These are phyloP conservation scores for Toxotes jaculatrix DNA, from an alignment of 2,113 vertebrate genomes.

Conservation along the genomic window DNA sequence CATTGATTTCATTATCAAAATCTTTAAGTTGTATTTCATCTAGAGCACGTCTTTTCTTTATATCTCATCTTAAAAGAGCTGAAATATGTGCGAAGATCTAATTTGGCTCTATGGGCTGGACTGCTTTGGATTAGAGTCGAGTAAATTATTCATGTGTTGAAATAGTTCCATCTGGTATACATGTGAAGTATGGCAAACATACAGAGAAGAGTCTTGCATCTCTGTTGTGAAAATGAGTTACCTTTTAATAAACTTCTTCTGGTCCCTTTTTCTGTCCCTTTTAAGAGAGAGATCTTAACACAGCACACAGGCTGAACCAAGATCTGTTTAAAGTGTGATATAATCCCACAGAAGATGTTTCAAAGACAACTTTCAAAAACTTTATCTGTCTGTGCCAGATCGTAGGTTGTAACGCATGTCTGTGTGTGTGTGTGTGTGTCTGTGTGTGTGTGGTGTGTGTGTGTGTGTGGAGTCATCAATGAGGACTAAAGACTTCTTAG, in stretches of 20 bases:
- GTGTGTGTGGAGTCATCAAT: slow-evolving; percentile 25
- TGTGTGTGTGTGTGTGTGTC: slow-evolving; percentile 3
- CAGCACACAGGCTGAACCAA: slow-evolving; percentile 22
- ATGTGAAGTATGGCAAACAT: slow-evolving; percentile 53
- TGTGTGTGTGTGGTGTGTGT: neutral
- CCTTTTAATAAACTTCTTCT: slow-evolving; percentile 63
- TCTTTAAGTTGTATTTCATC: slow-evolving; percentile 77
- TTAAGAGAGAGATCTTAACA: slow-evolving; percentile 50
- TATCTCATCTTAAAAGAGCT: slow-evolving; percentile 60
- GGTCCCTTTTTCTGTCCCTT: slow-evolving; percentile 15
- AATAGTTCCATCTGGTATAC: slow-evolving; percentile 72
- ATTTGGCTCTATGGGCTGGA: slow-evolving; percentile 68
- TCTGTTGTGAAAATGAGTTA: slow-evolving; percentile 65
- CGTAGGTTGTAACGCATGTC: neutral
- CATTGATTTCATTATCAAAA: slow-evolving; percentile 78
- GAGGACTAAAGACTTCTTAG: slow-evolving; percentile 24
- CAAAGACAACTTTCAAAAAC: slow-evolving; percentile 52
- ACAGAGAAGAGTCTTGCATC: slow-evolving; percentile 26
- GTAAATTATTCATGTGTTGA: slow-evolving; percentile 79
- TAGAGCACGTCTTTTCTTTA: slow-evolving; percentile 62
- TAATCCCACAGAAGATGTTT: slow-evolving; percentile 50
- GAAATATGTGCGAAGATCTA: slow-evolving; percentile 73
- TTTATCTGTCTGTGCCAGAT: slow-evolving; percentile 25
- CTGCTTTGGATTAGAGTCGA: slow-evolving; percentile 75
- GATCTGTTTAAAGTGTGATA: slow-evolving; percentile 43